A percentile compares a stretch with the other conserved stretches of the same genome.
Conservation (phyloP, 1,140 invertebrate species). For the Subanguina moxae region DNA sequence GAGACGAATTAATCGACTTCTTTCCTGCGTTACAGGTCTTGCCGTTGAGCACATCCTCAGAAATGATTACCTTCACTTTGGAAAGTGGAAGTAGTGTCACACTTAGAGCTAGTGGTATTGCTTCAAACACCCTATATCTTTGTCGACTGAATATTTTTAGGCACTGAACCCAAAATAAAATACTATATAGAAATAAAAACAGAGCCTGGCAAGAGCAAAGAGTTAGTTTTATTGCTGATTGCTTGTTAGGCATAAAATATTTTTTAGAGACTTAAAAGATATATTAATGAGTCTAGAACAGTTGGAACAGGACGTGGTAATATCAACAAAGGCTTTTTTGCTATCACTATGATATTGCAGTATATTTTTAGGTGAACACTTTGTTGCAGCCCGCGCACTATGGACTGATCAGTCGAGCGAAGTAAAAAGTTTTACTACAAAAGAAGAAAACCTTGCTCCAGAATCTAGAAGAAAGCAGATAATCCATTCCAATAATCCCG, state of each 20-base stretch:
- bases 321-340: too few species aligned
- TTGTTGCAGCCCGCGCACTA: slow-evolving; percentile 49
- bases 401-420: slow-evolving; percentile 47
- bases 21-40: slow-evolving; percentile 62
- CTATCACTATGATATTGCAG: too few species aligned
- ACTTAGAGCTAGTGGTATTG: slow-evolving; percentile 79
- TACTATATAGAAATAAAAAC: slow-evolving; percentile 82
- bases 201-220: slow-evolving; percentile 50
- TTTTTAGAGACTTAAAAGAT: slow-evolving; percentile 32
- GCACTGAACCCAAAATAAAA: slow-evolving; percentile 94
- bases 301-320: slow-evolving; percentile 46
- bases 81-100: slow-evolving; percentile 79
- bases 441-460: neutral
- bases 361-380: slow-evolving; percentile 27
- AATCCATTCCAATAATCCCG: neutral
- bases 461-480: neutral
- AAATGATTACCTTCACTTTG: slow-evolving; percentile 96
- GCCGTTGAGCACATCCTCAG: slow-evolving; percentile 72
- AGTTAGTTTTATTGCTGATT: slow-evolving; percentile 26
- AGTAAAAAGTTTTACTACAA: neutral
- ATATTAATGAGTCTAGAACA: slow-evolving; percentile 38
- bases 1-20: neutral
- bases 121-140: too few species aligned
- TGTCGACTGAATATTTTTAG: too few species aligned
- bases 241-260: neutral